Evolutionary conservation across 2,113 vertebrate species (phyloP).

Genomic region (Hassar affinis): DNA sequence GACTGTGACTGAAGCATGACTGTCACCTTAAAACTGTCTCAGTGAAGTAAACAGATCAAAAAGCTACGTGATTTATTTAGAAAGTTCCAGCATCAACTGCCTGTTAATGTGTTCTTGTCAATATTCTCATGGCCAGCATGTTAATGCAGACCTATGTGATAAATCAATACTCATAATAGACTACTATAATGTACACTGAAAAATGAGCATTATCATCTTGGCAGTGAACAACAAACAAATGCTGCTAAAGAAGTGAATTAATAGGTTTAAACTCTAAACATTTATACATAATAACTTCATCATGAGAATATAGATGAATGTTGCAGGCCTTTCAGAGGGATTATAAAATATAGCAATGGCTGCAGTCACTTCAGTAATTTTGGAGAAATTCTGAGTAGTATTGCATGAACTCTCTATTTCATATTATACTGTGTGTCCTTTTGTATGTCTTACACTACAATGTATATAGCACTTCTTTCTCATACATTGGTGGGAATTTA

Average conservation of each 20-base stretch:
- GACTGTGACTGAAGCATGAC: conserved; percentile 1
- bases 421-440: neutral
- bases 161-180: neutral
- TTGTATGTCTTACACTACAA: neutral
- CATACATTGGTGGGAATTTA: neutral
- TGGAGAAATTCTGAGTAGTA: neutral
- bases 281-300: neutral
- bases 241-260: neutral
- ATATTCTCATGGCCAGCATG: neutral
- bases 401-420: neutral
- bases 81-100: neutral
- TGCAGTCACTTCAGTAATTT: neutral
- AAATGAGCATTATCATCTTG: neutral
- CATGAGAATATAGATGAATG: neutral
- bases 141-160: neutral
- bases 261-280: neutral
- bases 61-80: neutral
- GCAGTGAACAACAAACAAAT: neutral
- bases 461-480: neutral
- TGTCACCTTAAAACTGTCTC: conserved; percentile 3
- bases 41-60: conserved; percentile 15
- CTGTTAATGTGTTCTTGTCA: neutral
- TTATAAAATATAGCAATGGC: neutral
- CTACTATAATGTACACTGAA: neutral
- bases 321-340: neutral